A percentile compares a stretch with the other conserved stretches of the same genome.
Evolutionary conservation across 2,113 vertebrate species (phyloP).

Genomic region (Mustela lutreola): DNA sequence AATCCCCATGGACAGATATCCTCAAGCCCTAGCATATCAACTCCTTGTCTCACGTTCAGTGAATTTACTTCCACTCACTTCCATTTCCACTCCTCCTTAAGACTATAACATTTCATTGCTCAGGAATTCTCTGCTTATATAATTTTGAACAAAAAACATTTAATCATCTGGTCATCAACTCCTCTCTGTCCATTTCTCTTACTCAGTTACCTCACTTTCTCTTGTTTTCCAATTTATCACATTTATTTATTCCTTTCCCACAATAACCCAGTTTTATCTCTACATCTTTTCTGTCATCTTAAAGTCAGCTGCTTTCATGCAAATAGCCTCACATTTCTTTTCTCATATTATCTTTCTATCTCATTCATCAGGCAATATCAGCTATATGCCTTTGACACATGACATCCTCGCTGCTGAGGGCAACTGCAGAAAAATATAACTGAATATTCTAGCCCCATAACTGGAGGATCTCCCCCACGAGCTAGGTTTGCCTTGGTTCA

Average conservation of each 20-base stretch:
- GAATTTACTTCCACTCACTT: neutral
- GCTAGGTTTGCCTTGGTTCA: neutral
- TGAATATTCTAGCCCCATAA: neutral
- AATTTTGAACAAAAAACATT: neutral
- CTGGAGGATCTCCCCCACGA: neutral
- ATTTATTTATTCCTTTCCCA: neutral
- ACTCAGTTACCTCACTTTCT: neutral
- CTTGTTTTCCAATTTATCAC: neutral
- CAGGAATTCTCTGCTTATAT: neutral
- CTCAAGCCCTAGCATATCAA: neutral
- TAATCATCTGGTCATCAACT: neutral
- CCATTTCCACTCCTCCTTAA: neutral
- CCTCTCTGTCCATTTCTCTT: neutral
- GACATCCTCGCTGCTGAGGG: neutral
- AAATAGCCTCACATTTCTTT: neutral
- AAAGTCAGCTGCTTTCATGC: neutral
- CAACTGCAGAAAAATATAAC: neutral
- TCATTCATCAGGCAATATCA: neutral
- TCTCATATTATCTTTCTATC: neutral
- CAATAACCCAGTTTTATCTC: neutral
- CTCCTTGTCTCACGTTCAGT: neutral
- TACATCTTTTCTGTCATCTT: neutral
- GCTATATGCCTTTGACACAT: neutral
- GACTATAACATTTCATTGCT: neutral
- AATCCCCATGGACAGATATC: neutral